Evolutionary conservation across 1,140 invertebrate genomes (phyloP).

Genomic region (Ceratina japonica): DNA sequence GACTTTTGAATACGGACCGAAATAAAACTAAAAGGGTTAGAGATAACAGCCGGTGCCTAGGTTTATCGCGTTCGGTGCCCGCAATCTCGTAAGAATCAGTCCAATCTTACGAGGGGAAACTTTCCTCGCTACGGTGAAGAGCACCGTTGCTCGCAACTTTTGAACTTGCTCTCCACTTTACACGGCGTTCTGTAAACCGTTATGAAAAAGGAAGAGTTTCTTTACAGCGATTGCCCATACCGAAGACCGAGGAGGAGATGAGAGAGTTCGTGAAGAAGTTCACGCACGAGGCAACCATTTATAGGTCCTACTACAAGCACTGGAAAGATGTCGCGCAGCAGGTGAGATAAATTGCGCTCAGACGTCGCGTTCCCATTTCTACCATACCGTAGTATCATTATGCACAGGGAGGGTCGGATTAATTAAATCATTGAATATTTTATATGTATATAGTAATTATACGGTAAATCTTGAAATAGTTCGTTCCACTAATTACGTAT

Average conservation of each 20-base stretch:
- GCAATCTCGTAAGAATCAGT: slow-evolving; percentile 16
- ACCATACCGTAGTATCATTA: too few relatives aligned
- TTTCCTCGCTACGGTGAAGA: neutral
- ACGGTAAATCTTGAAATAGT: too few relatives aligned
- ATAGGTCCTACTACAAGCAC: slow-evolving; percentile 62
- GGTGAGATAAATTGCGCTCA: slow-evolving; percentile 43
- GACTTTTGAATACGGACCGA: too few relatives aligned
- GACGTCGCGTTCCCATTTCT: too few relatives aligned
- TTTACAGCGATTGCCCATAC: slow-evolving; percentile 40
- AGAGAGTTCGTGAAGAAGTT: slow-evolving; percentile 45
- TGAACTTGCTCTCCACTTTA: neutral
- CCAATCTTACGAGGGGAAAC: neutral
- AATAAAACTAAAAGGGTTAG: too few relatives aligned
- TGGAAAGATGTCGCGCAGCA: slow-evolving; percentile 57
- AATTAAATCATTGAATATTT: too few relatives aligned
- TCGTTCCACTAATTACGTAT: too few relatives aligned
- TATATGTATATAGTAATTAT: too few relatives aligned
- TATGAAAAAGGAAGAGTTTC: neutral
- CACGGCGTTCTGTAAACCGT: neutral
- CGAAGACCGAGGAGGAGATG: slow-evolving; percentile 49
- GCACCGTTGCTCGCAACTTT: neutral
- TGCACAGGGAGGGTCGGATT: too few relatives aligned
- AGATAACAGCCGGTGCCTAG: neutral
- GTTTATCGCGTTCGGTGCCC: neutral
- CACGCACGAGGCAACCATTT: slow-evolving; percentile 54